phyloP scores from a whole-genome alignment of 2,113 vertebrate species.

The Psittacula cyanocephala region DNA sequence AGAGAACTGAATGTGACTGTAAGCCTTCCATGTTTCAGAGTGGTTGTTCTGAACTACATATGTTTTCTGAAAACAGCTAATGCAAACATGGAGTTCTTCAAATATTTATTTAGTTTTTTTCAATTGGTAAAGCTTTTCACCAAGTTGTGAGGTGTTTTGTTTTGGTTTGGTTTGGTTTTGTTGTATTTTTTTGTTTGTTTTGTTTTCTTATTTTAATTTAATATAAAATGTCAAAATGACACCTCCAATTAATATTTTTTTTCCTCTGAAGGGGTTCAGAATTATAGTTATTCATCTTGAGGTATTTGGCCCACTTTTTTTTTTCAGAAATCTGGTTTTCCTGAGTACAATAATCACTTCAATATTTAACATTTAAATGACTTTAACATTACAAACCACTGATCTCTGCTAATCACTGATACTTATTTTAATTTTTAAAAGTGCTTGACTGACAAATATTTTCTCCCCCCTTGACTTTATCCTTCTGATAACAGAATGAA shows the following conservation, averaged over 20 bases:
- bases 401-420: neutral
- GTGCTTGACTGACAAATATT: neutral
- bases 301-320: neutral
- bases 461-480: neutral
- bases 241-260: neutral
- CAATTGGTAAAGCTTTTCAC: neutral
- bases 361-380: neutral
- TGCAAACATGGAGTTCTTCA: neutral
- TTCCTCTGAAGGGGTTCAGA: neutral
- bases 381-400: neutral
- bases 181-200: too few species aligned
- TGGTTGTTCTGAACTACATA: neutral
- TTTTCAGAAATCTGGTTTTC: neutral
- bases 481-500: neutral
- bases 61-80: neutral
- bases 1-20: neutral
- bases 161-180: neutral
- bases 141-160: neutral
- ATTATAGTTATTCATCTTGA: neutral
- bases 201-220: neutral
- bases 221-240: neutral
- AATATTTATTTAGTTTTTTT: neutral
- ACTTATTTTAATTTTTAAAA: neutral
- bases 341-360: neutral
- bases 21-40: neutral